Evolutionary conservation across 2,113 vertebrate species (phyloP).

Genomic region (Anolis sagrei): DNA sequence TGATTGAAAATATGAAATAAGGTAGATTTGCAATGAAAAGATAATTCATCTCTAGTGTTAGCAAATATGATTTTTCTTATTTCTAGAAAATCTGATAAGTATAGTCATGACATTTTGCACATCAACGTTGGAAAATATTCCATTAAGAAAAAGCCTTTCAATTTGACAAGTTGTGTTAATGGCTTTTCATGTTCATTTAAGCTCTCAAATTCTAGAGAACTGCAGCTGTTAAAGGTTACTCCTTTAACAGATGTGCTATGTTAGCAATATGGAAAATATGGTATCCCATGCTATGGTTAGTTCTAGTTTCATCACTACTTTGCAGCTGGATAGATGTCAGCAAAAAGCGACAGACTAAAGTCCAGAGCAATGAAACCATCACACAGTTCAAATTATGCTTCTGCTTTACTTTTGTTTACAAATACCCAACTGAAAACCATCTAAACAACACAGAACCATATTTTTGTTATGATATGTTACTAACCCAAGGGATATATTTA

Average conservation of each 20-base stretch:
- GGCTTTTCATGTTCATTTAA: too few relatives aligned
- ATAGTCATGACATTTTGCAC: too few relatives aligned
- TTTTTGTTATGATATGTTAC: constrained; percentile 28
- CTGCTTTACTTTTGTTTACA: not conserved
- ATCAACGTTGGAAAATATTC: too few relatives aligned
- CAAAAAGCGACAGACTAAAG: too few relatives aligned
- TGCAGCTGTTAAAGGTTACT: too few relatives aligned
- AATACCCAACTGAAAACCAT: not conserved
- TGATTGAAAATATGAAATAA: not conserved
- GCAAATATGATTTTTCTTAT: too few relatives aligned
- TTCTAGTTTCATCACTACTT: not conserved
- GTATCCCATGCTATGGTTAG: not conserved
- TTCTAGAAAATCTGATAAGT: too few relatives aligned
- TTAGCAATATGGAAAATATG: not conserved
- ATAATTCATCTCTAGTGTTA: too few relatives aligned
- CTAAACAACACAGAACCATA: not conserved
- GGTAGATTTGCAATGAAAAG: not conserved
- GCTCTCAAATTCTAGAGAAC: too few relatives aligned
- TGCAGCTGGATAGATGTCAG: not conserved
- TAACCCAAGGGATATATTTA: constrained; percentile 37
- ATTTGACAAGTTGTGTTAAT: too few relatives aligned
- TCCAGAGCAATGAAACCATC: not conserved
- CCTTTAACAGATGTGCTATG: not conserved
- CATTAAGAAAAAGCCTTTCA: too few relatives aligned
- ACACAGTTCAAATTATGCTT: not conserved